A percentile compares a stretch with the other conserved stretches of the same genome.
Evolutionary conservation across 2,888 invertebrate species (phyloP).

Genomic region (Odontocerum albicorne): DNA sequence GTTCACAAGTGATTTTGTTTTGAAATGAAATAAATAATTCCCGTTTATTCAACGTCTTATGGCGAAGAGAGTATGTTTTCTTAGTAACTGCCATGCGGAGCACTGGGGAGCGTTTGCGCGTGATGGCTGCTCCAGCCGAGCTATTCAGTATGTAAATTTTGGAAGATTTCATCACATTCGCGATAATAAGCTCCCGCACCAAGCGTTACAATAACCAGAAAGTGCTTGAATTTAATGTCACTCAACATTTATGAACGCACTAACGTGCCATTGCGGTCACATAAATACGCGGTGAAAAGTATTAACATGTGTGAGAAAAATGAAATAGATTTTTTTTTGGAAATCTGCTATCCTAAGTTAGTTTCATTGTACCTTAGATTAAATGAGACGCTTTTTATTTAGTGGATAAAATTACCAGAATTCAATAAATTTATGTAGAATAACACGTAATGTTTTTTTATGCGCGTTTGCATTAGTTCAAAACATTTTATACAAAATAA

Average conservation of each 20-base stretch:
- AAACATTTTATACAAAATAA: no score
- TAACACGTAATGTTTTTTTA: no score
- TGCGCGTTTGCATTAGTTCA: no score
- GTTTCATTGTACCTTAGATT: no score
- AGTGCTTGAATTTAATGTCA: slow-evolving; percentile 17
- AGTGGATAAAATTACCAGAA: no score
- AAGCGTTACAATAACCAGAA: slow-evolving; percentile 21
- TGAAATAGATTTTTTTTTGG: no score
- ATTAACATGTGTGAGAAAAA: no score
- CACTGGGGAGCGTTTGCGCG: slow-evolving; percentile 14
- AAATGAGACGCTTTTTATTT: no score
- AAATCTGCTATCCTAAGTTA: no score
- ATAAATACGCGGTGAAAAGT: neutral
- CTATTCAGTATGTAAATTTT: slow-evolving; percentile 35
- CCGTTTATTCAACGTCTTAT: neutral
- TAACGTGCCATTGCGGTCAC: neutral
- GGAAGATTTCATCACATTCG: slow-evolving; percentile 35
- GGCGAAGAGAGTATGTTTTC: neutral
- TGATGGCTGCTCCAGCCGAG: slow-evolving; percentile 15
- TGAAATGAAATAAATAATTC: neutral
- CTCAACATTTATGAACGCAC: slow-evolving; percentile 2
- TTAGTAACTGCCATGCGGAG: neutral
- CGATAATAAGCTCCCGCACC: slow-evolving; percentile 32
- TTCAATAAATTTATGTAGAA: no score
- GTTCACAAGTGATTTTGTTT: no score